Base-by-base conservation (phyloP, 2,113 vertebrate species). In the Tupaia chinensis region DNA sequence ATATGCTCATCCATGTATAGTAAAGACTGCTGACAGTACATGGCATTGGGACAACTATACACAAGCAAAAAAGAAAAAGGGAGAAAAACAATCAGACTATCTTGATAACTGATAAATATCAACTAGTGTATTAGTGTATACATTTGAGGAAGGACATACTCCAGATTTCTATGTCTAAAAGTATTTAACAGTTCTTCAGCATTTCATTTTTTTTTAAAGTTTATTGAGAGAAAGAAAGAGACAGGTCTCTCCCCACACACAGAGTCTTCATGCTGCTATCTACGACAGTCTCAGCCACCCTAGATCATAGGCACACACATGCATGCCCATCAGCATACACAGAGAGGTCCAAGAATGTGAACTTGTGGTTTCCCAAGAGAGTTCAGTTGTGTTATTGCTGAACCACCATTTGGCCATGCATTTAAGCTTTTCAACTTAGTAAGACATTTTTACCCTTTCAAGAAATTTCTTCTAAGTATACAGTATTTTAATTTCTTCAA, bases 351-450 rank as follows among this genome's bases (percentile, higher is more conserved):
- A 44, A 44, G 44, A 44, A 44, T 44, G 44, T 44, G 44, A 44
- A 44, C 44, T 44, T 44, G 44, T 44, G 5, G 4, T 44, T 44
- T 44, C 44, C 44, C 44, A 44, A 44, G 44, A 44, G 44, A 44
- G 44, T 44, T 44, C 44, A 44, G 44, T 4, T 44, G 44, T 44
- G 44, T 44, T 44, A 44, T 4, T 44, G 44, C 44, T 44, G 5
- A 44, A 44, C 44, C 44, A 44, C 44, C 44, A 44, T 44, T 44
- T 44, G 44, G 44, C 44, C 44, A 44, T 44, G 44, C 44, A 44
- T 79, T 95, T 79, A 83, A 95, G 17, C 22, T 63, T 87, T 89
- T 96, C 94, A 97, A 95, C 68, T 95, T 94, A 87, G 16, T 58
- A 90, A 96, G 89, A 61, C 44, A 77, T 69, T 60, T 60, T 92